Percentiles rank a stretch among this genome's conserved stretches.
These are phyloP conservation scores for Eulemur albifrons DNA, from an alignment of 2,797 vertebrate genomes.

Conservation along the genomic window DNA sequence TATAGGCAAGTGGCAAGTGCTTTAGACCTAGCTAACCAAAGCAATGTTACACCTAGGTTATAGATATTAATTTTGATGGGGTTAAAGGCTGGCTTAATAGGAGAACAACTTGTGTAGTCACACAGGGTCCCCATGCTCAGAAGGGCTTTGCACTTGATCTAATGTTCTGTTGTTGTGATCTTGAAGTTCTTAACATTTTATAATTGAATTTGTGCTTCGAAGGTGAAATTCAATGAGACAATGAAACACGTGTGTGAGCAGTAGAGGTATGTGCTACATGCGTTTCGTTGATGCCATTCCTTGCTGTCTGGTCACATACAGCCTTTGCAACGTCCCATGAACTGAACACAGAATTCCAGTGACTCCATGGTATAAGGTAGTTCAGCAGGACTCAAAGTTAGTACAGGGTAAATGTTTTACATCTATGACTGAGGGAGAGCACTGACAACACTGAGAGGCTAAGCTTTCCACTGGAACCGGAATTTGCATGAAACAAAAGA, in stretches of 20 bases:
- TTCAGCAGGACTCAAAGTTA: neutral
- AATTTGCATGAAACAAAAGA: neutral
- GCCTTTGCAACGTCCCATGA: neutral
- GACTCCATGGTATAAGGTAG: neutral
- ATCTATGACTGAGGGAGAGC: neutral
- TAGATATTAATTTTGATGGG: neutral
- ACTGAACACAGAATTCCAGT: neutral
- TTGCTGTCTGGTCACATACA: fast-evolving
- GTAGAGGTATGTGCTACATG: too few species aligned
- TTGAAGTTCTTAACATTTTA: neutral
- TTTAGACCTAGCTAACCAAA: neutral
- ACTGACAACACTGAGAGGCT: neutral
- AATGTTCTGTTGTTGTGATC: neutral
- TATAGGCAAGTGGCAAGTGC: neutral
- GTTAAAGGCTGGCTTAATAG: neutral
- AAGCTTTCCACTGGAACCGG: neutral
- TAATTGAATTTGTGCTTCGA: neutral
- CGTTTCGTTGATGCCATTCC: neutral
- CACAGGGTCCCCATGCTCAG: neutral
- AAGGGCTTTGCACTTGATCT: neutral
- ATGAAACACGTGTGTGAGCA: fast-evolving
- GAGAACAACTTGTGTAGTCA: neutral
- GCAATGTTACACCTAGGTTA: neutral
- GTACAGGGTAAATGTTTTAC: neutral
- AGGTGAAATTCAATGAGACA: neutral